Base-by-base conservation (phyloP, 2,888 invertebrate genomes). In the Mesorhabditis belari region DNA sequence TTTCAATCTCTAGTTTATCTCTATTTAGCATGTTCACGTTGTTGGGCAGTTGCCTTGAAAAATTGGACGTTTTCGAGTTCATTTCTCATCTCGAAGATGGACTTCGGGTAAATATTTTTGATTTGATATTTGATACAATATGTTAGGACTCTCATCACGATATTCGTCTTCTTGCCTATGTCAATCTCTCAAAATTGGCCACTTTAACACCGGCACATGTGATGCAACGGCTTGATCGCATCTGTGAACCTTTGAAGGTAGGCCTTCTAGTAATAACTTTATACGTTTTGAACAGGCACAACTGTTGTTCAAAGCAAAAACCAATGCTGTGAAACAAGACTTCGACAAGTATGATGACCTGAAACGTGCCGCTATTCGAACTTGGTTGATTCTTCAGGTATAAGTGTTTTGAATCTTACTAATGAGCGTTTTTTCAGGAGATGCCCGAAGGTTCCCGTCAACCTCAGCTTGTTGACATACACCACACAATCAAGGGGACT, bases 341-440 rank as follows among this genome's bases (percentile, higher is more conserved):
- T 92, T 92, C 82, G 98, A 98, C 83, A 98, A 98, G 82, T 93
- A 95, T 82, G 96, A 98, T 81, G 98, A 98, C 83, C 85, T 98
- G 23, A 98, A 96, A 83, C 86, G 96, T 64, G 94, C 95, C 3
- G 96, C 96, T 0, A 86, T 98, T 82, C 86, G 96, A 73, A 95
- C 95, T n/a, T 90, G 95, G n/a, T 88, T 90, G 27, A 91, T 96
- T 9, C 85, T 98, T 25, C 64, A 71, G 64, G 71, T 76, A n/a
- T 12, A 56, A 53, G 6, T 25, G 5, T 9, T 55, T 23, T 29
- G n/a, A 55, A 9, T 35, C 44, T 35, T 35, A n/a, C 44, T 17
- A 17, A 17, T 17, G 12, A 35, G 44, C 44, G 44, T 17, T n/a
- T 35, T 35, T 35, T 35, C 44, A 35, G 44, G 44, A 35, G 44